phyloP scores from a whole-genome alignment of 2,113 vertebrate genomes.

The Myrmecobius fasciatus region DNA sequence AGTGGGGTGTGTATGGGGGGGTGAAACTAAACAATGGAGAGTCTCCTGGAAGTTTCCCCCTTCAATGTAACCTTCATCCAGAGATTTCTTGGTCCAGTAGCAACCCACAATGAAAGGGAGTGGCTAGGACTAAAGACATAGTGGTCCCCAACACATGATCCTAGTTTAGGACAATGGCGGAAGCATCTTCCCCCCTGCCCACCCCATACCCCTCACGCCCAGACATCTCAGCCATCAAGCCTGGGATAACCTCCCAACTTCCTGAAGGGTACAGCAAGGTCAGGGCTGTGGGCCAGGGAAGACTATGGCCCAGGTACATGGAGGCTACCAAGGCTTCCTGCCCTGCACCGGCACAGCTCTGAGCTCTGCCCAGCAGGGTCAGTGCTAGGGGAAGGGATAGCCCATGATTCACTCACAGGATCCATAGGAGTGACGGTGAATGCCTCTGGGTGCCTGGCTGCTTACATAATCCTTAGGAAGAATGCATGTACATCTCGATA shows the following conservation, averaged over 20 bases:
- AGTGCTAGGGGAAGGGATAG: background rate
- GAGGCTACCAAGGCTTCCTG: background rate
- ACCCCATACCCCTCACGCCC: too few species aligned
- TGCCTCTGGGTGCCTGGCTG: background rate
- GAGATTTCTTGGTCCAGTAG: background rate
- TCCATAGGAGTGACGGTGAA: background rate
- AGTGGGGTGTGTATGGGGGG: background rate
- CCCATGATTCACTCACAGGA: background rate
- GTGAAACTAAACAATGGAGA: background rate
- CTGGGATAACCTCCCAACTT: background rate
- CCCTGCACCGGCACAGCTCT: background rate
- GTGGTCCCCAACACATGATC: background rate
- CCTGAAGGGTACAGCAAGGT: background rate
- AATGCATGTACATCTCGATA: background rate
- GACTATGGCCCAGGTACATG: background rate
- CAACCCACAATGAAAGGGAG: background rate
- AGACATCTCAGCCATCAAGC: background rate
- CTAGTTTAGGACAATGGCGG: background rate
- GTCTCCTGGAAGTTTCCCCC: background rate
- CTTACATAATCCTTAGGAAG: background rate
- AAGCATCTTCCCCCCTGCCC: background rate
- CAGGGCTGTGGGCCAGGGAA: background rate
- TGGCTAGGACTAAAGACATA: background rate
- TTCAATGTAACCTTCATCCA: background rate
- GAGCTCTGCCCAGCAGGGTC: background rate